These are phyloP conservation scores for Calycopis cecrops DNA, from an alignment of 1,140 invertebrate species.

Conservation along the genomic window DNA sequence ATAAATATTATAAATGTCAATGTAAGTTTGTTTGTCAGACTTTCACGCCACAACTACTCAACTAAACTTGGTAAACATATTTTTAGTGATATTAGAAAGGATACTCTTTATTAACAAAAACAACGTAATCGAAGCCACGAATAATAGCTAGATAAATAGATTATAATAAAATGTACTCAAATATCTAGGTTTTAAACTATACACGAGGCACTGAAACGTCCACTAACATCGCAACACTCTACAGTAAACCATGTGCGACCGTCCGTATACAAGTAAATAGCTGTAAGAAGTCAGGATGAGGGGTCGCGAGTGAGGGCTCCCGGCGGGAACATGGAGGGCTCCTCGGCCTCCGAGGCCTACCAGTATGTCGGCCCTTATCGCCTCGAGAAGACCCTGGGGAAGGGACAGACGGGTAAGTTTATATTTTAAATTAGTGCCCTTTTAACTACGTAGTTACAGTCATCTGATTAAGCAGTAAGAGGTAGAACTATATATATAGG, in stretches of 20 bases:
- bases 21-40: too few relatives aligned
- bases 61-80: too few relatives aligned
- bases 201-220: constrained; percentile 1
- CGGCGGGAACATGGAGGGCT: constrained; percentile 49
- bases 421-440: too few relatives aligned
- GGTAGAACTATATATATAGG: too few relatives aligned
- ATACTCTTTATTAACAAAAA: too few relatives aligned
- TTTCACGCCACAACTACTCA: too few relatives aligned
- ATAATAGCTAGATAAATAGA: too few relatives aligned
- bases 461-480: too few relatives aligned
- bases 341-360: constrained; percentile 79
- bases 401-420: constrained; percentile 96
- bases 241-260: constrained; percentile 22
- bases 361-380: constrained; percentile 98
- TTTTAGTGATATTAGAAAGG: too few relatives aligned
- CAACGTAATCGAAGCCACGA: too few relatives aligned
- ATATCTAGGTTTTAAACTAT: background rate
- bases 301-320: background rate
- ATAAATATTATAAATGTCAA: too few relatives aligned
- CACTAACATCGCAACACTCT: background rate
- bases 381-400: constrained; percentile 98
- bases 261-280: constrained; percentile 24
- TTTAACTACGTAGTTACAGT: too few relatives aligned
- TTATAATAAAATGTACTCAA: constrained; percentile 2
- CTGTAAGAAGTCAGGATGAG: constrained; percentile 1